Percentiles rank a stretch among this genome's conserved stretches.
Evolutionary conservation across 2,113 vertebrate species (phyloP).

Genomic region (Lasiurus cinereus): DNA sequence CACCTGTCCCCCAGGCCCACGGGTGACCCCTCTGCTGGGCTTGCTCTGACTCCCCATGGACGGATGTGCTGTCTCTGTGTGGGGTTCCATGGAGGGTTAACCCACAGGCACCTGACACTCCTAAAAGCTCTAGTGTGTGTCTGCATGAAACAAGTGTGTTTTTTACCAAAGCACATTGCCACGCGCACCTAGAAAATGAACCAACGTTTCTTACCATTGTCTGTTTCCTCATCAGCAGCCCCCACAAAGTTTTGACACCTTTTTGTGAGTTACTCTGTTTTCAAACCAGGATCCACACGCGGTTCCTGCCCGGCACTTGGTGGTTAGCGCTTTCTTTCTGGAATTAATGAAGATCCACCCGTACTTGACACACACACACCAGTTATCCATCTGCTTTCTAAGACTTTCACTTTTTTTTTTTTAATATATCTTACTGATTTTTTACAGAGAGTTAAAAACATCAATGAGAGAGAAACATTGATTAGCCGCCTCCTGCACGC

Average conservation of each 20-base stretch:
- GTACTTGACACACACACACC: neutral
- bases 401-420: neutral
- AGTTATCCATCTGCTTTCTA: neutral
- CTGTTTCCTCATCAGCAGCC: neutral
- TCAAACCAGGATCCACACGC: neutral
- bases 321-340: neutral
- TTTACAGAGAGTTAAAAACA: no score
- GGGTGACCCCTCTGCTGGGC: neutral
- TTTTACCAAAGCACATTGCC: neutral
- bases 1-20: neutral
- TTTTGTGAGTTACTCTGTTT: neutral
- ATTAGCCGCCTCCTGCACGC: no score
- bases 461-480: no score
- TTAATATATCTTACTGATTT: no score
- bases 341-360: neutral
- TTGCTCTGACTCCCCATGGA: neutral
- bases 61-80: fast-evolving
- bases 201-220: neutral
- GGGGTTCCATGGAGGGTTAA: neutral
- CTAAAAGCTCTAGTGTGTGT: neutral
- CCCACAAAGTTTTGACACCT: neutral
- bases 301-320: neutral
- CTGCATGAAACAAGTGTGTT: neutral
- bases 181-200: neutral
- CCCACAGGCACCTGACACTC: neutral